Evolutionary conservation across 2,797 vertebrate genomes (phyloP), one percentile per base, ranked within the genome.

Genomic region (Falco berigora): DNA sequence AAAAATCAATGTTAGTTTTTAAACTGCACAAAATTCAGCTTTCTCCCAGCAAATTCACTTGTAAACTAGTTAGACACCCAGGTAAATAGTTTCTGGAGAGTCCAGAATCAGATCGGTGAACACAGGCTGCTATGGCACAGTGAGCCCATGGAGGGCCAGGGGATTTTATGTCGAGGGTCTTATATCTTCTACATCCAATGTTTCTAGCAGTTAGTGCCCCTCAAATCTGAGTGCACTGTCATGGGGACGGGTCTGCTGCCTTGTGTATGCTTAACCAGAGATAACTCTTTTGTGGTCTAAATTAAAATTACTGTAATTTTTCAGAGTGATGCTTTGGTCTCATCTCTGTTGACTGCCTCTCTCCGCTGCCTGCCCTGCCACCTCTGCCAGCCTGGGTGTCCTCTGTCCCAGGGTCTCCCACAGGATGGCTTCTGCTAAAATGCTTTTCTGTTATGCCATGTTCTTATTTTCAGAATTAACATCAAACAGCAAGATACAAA

Each of bases 301-400:
- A n/a, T 47, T 36, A 44, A 50, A 56, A 52, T 22, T 8, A n/a
- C 50, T 50, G 18, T 55, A 3, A 14, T 46, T 23, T 82, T 63
- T 59, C 42, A 10, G 47, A 38, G n/a, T 9, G 18, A 36, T 53
- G 66, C 55, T 58, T 71, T 32, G 34, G 27, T 76, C 64, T 59
- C 6, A 0, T 24, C 30, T 62, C 49, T 59, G 42, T 62, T 1
- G 0, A 42, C 38, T 27, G 21, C 40, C 40, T 42, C 40, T 42
- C 40, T 42, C 40, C 15, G 36, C 38, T 27, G 21, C 38, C 44
- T 30, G 6, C 49, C 68, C 49, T 6, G 32, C 47, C 2, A 3
- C 34, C 49, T 13, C 49, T 81, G 59, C 68, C 66, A 50, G 13
- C 34, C 44, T 0, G 0, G 24, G n/a, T 68, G 12, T 47, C 44